Evolutionary conservation across 2,113 vertebrate genomes (phyloP).

Genomic region (Thamnophis sirtalis): DNA sequence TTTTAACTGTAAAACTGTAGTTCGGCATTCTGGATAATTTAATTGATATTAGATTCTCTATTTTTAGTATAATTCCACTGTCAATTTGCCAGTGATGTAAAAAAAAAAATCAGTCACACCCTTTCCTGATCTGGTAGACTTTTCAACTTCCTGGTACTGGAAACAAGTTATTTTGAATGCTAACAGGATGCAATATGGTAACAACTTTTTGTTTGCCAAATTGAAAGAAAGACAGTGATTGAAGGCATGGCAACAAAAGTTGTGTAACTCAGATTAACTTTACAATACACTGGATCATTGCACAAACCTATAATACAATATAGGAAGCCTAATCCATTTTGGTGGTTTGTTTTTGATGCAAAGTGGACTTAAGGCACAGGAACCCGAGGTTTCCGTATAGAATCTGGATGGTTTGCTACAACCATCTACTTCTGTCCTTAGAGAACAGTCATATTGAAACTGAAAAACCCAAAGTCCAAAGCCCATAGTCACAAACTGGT

Average conservation of each 20-base stretch:
- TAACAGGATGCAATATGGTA: background rate
- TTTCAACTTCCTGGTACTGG: background rate
- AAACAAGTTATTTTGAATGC: background rate
- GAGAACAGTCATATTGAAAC: background rate
- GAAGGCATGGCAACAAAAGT: background rate
- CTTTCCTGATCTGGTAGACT: background rate
- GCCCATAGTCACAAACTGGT: background rate
- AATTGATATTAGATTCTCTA: background rate
- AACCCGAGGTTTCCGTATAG: background rate
- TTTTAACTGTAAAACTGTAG: background rate
- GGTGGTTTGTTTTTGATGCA: background rate
- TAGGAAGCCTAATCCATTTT: background rate
- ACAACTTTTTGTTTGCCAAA: background rate
- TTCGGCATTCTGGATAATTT: background rate
- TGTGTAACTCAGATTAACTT: background rate
- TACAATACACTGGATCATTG: background rate
- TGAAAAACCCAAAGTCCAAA: background rate
- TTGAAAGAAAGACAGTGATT: background rate
- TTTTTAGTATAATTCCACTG: background rate
- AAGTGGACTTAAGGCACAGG: background rate
- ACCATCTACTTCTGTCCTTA: background rate
- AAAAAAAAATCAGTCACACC: background rate
- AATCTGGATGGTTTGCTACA: background rate
- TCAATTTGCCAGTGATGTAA: background rate
- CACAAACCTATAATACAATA: background rate